A percentile compares a stretch with the other conserved stretches of the same genome.
Evolutionary conservation across 1,140 invertebrate genomes (phyloP).

Genomic region (Prorops nasuta): DNA sequence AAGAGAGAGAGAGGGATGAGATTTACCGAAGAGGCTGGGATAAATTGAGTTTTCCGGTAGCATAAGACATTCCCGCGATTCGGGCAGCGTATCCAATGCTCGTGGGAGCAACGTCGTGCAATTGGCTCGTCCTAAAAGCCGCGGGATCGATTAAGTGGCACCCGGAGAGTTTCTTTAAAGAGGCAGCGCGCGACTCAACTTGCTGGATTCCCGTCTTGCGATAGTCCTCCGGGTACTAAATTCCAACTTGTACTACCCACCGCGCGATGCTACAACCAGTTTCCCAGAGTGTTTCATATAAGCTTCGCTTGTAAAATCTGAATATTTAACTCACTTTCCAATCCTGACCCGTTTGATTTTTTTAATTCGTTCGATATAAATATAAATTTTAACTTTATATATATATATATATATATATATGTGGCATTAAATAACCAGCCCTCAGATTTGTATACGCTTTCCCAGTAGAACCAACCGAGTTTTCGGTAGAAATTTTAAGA

Average conservation of each 20-base stretch:
- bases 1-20: background rate
- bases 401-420: too few species aligned
- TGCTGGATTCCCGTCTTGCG: conserved; percentile 24
- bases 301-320: too few species aligned
- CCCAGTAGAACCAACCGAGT: too few species aligned
- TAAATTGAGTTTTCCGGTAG: conserved; percentile 13
- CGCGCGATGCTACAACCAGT: background rate
- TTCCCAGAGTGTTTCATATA: too few species aligned
- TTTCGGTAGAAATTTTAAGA: too few species aligned
- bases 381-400: too few species aligned
- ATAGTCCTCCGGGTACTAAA: conserved; percentile 22
- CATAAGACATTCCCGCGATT: background rate
- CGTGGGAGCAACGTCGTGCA: background rate
- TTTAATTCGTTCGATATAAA: background rate
- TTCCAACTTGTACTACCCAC: background rate
- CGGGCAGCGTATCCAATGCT: background rate
- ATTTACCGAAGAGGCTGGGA: conserved; percentile 4
- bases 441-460: too few species aligned
- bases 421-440: too few species aligned
- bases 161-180: conserved; percentile 31
- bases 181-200: conserved; percentile 13
- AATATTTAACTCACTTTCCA: too few species aligned
- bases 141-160: conserved; percentile 30
- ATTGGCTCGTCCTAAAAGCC: conserved; percentile 18
- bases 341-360: background rate